Evolutionary conservation across 2,888 invertebrate species (phyloP).

Genomic region (Caenorhabditis sinica): DNA sequence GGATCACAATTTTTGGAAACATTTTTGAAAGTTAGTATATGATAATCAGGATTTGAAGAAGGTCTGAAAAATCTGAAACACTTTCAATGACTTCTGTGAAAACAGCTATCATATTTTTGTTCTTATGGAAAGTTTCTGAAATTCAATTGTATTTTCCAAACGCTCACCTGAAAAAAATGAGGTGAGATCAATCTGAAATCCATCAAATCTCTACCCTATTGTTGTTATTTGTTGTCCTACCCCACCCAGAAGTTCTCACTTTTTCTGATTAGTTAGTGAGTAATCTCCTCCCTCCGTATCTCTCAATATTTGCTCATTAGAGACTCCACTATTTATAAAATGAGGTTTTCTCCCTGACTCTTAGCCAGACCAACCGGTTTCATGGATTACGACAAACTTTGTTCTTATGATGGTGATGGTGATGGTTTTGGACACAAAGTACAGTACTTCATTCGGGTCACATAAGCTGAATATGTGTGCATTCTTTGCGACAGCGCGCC

Average conservation of each 20-base stretch:
- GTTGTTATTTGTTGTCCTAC: not conserved
- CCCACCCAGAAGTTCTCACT: not conserved
- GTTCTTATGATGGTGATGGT: not conserved
- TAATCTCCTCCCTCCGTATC: not conserved
- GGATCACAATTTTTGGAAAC: not conserved
- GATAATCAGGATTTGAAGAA: not conserved
- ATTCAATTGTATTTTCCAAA: too few relatives aligned
- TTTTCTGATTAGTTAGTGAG: conserved; percentile 29
- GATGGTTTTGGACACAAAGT: not conserved
- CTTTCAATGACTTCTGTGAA: too few relatives aligned
- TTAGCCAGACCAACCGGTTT: conserved; percentile 17
- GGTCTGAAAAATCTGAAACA: too few relatives aligned
- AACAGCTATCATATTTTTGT: too few relatives aligned
- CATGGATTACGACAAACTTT: not conserved
- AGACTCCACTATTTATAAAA: conserved; percentile 29
- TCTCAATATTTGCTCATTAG: conserved; percentile 30
- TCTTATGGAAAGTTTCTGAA: too few relatives aligned
- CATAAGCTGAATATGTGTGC: too few relatives aligned
- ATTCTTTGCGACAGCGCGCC: too few relatives aligned
- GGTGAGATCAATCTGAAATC: too few relatives aligned
- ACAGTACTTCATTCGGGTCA: too few relatives aligned
- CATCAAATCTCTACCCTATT: not conserved
- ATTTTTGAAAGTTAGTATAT: not conserved
- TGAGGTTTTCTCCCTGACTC: not conserved
- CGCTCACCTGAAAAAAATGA: too few relatives aligned